Base-by-base conservation (phyloP, 2,113 vertebrate genomes). In the Gracilinanus agilis region DNA sequence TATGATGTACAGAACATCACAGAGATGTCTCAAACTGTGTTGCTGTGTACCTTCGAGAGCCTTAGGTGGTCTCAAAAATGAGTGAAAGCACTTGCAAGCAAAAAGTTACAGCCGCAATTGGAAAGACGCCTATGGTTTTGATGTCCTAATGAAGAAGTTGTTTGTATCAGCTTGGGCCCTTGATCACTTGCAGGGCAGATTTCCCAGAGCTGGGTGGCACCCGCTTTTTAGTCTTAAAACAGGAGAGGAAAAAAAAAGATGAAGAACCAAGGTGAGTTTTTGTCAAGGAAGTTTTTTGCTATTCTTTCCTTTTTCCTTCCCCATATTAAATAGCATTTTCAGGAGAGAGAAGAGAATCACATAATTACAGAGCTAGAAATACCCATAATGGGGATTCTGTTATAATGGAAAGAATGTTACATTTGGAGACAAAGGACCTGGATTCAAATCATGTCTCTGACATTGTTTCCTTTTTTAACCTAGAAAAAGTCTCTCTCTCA, bases 1-100 rank as follows among this genome's bases (percentile, higher is more conserved):
- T 98, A 83, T 98, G 98, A 98, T 98, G 95, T 98, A 97, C 96
- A 93, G 97, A 98, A 98, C 98, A 98, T 98, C 98, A 98, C 96
- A 98, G 98, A 97, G 90, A 95, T 44, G 67, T 95, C 98, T 98
- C 97, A 97, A 90, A 98, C 97, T 95, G 98, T 75, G 98, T 98
- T 96, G 96, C 97, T 98, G 96, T 96, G 97, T 97, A 89, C 97
- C 9, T 92, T 95, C 56, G 24, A 93, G 96, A 98, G 96, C 98
- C 98, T 98, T 88, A 97, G 98, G 98, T 98, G 96, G 97, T 96
- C 97, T 95, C 4, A 21, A 95, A 83, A 98, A 97, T 55, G 94
- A 97, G 97, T 56, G 96, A 97, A 97, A 96, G 89, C 7, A 56
- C 97, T 98, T 97, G 44, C 24, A 95, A 98, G 97, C 96, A 34